Evolutionary conservation across 2,888 invertebrate genomes (phyloP).

Genomic region (Lithophane ornitopus): DNA sequence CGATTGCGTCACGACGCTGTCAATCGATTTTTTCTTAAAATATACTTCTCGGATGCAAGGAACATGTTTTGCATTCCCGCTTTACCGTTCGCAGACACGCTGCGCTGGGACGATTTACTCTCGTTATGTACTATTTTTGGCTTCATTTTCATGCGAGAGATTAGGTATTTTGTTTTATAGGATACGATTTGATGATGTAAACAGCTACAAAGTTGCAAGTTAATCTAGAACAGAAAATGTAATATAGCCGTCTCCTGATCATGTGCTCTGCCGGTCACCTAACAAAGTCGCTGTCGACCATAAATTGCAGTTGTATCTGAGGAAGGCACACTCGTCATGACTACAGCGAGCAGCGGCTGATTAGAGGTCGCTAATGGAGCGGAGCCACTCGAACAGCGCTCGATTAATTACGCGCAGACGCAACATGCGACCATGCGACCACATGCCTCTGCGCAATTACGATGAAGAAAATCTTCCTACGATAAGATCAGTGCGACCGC

Average conservation of each 20-base stretch:
- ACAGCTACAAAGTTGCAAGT: background rate
- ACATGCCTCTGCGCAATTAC: constrained; percentile 38
- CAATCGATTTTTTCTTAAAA: constrained; percentile 47
- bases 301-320: constrained; percentile 26
- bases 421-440: constrained; percentile 8
- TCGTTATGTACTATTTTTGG: constrained; percentile 27
- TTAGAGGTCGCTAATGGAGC: constrained; percentile 21
- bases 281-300: constrained; percentile 27
- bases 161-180: constrained; percentile 25
- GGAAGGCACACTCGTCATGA: constrained; percentile 13
- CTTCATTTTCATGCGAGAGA: background rate
- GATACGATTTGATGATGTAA: background rate
- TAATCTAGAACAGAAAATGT: background rate
- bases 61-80: constrained; percentile 51
- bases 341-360: constrained; percentile 26
- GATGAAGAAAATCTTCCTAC: constrained; percentile 37
- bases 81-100: constrained; percentile 31
- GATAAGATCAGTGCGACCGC: constrained; percentile 52
- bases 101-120: constrained; percentile 13
- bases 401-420: constrained; percentile 38
- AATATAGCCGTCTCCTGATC: background rate
- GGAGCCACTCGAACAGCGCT: constrained; percentile 3
- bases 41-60: constrained; percentile 52
- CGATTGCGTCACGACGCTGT: constrained; percentile 51
- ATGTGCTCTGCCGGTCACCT: background rate